These are phyloP conservation scores for Coregonus suidteri DNA, from an alignment of 2,797 vertebrate species.

Conservation along the genomic window DNA sequence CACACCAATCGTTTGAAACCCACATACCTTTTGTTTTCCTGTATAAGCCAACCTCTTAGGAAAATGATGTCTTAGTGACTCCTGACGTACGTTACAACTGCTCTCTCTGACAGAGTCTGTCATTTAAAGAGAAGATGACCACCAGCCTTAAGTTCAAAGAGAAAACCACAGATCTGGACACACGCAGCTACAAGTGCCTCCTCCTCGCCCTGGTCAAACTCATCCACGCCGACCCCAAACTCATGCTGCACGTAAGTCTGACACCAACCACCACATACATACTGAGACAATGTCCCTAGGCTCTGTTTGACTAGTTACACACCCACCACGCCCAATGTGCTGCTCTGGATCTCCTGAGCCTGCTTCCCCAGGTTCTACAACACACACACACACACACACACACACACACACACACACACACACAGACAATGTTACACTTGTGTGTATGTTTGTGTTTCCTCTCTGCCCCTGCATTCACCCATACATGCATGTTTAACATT, in stretches of 20 bases:
- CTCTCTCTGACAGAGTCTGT: slow-evolving; percentile 85
- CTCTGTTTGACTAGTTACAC: no score
- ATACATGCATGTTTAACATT: background rate
- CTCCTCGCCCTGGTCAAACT: slow-evolving; percentile 95
- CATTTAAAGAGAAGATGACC: slow-evolving; percentile 98
- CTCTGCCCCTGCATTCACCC: background rate
- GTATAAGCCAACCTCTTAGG: no score
- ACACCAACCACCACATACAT: background rate
- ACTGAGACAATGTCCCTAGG: no score
- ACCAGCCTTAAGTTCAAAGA: slow-evolving; percentile 99
- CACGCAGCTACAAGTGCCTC: slow-evolving; percentile 92
- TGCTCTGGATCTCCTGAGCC: no score
- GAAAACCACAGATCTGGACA: slow-evolving; percentile 93
- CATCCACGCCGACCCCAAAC: slow-evolving; percentile 96
- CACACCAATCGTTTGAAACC: slow-evolving; percentile 28
- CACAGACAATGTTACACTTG: no score
- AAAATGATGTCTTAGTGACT: slow-evolving; percentile 65
- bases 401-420: no score
- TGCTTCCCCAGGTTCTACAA: no score
- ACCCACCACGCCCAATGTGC: no score
- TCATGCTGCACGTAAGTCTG: slow-evolving; percentile 93
- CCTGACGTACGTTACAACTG: slow-evolving; percentile 70
- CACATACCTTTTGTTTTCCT: no score
- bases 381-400: no score
- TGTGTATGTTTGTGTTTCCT: background rate